A percentile compares a stretch with the other conserved stretches of the same genome.
These are phyloP conservation scores for Serripes groenlandicus DNA, from an alignment of 2,888 invertebrate species.

Conservation along the genomic window DNA sequence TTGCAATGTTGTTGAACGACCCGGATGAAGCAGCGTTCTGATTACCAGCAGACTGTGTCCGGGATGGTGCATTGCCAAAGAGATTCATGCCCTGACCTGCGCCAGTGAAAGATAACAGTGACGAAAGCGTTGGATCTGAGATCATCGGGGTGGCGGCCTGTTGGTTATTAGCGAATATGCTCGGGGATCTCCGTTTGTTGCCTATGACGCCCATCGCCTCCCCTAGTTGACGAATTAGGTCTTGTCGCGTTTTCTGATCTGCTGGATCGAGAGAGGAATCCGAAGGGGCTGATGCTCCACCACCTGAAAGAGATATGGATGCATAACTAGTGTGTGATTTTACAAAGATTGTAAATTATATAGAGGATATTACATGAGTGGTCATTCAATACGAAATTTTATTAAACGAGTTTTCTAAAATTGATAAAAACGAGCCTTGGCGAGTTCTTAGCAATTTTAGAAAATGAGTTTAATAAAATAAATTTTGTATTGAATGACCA, in stretches of 20 bases:
- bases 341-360: too few relatives aligned
- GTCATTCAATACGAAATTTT: too few relatives aligned
- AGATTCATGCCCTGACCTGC: background rate
- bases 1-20: too few relatives aligned
- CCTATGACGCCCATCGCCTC: slow-evolving; percentile 62
- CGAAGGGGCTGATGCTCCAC: slow-evolving; percentile 27
- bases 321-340: too few relatives aligned
- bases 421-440: background rate
- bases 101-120: slow-evolving; percentile 3
- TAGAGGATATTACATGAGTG: too few relatives aligned
- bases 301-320: slow-evolving; percentile 23
- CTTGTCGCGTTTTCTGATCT: slow-evolving; percentile 47
- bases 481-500: background rate
- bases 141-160: background rate
- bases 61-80: background rate
- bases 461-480: too few relatives aligned
- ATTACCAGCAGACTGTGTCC: too few relatives aligned
- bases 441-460: too few relatives aligned
- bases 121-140: slow-evolving; percentile 7
- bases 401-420: background rate
- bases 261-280: slow-evolving; percentile 54
- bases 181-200: background rate
- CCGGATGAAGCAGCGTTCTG: too few relatives aligned
- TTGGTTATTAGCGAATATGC: background rate
- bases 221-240: slow-evolving; percentile 59